phyloP scores from a whole-genome alignment of 1,140 invertebrate genomes.

The Tetragonula clypearis region DNA sequence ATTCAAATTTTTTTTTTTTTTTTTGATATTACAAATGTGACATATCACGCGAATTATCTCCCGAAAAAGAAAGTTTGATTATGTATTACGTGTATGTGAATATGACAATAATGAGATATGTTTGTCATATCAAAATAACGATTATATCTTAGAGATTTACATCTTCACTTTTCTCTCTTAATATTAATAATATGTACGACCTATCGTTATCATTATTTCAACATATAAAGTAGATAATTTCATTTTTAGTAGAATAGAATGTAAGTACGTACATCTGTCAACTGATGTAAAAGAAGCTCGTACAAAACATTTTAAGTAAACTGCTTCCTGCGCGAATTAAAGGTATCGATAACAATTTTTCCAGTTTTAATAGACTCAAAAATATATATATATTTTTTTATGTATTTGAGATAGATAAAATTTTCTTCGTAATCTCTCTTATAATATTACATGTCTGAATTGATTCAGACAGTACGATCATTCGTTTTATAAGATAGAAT shows the following conservation, averaged over 20 bases:
- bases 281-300: conserved; percentile 19
- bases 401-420: background rate
- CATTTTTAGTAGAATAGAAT: background rate
- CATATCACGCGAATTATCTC: background rate
- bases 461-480: background rate
- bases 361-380: background rate
- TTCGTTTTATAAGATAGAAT: too few species aligned
- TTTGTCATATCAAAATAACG: conserved; percentile 42
- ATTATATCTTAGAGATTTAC: background rate
- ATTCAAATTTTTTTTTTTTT: background rate
- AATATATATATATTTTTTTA: background rate
- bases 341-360: background rate
- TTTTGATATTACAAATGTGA: background rate
- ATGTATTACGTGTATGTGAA: conserved; percentile 11
- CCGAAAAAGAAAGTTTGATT: background rate
- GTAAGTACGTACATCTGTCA: background rate
- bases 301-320: background rate
- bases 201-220: background rate
- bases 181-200: background rate
- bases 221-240: background rate
- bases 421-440: background rate
- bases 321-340: conserved; percentile 1
- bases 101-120: conserved; percentile 54
- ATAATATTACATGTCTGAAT: background rate
- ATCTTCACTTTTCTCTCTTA: background rate